These are phyloP conservation scores for Tinea pellionella DNA, from an alignment of 2,888 invertebrate genomes.

Conservation along the genomic window DNA sequence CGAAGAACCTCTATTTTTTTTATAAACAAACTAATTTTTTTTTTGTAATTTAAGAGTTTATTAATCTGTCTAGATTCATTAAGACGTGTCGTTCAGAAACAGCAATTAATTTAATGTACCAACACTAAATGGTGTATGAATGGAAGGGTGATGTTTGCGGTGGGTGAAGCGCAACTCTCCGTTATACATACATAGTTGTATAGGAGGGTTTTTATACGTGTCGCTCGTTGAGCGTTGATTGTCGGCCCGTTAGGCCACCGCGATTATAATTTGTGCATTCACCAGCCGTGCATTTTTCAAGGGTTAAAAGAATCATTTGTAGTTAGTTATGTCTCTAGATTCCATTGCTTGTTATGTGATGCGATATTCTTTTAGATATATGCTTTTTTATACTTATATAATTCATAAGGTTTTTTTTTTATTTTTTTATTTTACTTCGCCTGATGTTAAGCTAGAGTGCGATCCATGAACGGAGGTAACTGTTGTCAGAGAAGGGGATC, in stretches of 20 bases:
- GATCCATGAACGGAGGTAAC: too few relatives aligned
- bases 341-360: neutral
- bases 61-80: too few relatives aligned
- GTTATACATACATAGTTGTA: constrained; percentile 31
- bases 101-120: neutral
- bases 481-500: too few relatives aligned
- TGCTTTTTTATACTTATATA: too few relatives aligned
- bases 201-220: constrained; percentile 41
- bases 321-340: neutral
- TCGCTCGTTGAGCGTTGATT: constrained; percentile 36
- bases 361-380: too few relatives aligned
- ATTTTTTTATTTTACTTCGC: too few relatives aligned
- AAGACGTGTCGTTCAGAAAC: neutral
- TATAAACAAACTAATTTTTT: too few relatives aligned
- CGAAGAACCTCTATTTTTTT: too few relatives aligned
- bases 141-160: constrained; percentile 18
- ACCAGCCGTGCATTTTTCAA: constrained; percentile 13
- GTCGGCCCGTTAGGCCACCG: constrained; percentile 47
- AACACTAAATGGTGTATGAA: neutral
- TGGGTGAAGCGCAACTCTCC: constrained; percentile 49
- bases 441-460: too few relatives aligned
- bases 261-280: constrained; percentile 40
- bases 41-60: too few relatives aligned
- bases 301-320: neutral
- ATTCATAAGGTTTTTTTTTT: too few relatives aligned